Percentiles rank a stretch among this genome's conserved stretches.
Evolutionary conservation across 2,888 invertebrate genomes (phyloP).

Genomic region (Acleris cristana): DNA sequence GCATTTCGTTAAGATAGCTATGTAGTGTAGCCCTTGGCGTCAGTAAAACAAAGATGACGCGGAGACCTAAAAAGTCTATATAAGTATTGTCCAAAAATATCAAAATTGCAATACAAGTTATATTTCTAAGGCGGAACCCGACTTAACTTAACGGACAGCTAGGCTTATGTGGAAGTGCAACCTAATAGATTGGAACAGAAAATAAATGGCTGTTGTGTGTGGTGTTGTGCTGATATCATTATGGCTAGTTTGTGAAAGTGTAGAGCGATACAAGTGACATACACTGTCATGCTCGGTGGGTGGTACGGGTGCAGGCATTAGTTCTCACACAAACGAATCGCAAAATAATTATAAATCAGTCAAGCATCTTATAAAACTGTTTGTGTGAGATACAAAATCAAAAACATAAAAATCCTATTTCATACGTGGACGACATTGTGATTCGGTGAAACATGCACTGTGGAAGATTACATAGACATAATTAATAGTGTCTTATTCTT

Average conservation of each 20-base stretch:
- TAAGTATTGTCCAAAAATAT: no score
- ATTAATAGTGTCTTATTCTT: conserved; percentile 23
- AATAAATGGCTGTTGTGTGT: conserved; percentile 38
- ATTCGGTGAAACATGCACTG: conserved; percentile 80
- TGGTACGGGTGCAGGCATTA: conserved; percentile 79
- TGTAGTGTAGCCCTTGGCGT: no score
- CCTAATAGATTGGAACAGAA: conserved; percentile 36
- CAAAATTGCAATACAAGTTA: background rate
- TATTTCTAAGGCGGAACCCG: background rate
- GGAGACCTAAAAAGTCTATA: no score
- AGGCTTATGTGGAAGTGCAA: conserved; percentile 31
- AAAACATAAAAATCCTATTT: conserved; percentile 64
- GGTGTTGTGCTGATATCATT: conserved; percentile 45
- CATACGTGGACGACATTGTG: conserved; percentile 68
- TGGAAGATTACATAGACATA: conserved; percentile 52
- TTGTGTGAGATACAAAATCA: conserved; percentile 63
- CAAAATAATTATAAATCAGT: conserved; percentile 15
- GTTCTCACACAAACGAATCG: conserved; percentile 64
- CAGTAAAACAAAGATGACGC: no score
- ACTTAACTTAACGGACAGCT: background rate
- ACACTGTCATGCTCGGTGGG: conserved; percentile 73
- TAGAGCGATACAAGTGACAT: conserved; percentile 54
- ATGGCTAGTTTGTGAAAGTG: conserved; percentile 43
- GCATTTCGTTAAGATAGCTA: background rate
- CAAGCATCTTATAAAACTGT: conserved; percentile 43